Evolutionary conservation across 2,888 invertebrate species (phyloP), one percentile per base, ranked within the genome.

Genomic region (Arrhopalites spinosus): DNA sequence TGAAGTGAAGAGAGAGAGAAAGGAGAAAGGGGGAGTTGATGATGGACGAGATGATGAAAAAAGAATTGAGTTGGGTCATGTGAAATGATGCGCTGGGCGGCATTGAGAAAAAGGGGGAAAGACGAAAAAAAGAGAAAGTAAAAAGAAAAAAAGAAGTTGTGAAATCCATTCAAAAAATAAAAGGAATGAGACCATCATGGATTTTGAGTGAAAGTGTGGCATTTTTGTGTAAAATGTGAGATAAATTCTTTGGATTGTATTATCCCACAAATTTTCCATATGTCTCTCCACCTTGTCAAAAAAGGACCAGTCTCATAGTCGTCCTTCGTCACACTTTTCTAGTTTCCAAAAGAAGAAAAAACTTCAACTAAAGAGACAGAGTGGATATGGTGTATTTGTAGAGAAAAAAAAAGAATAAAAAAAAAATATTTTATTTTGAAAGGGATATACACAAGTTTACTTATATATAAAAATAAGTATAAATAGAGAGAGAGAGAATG

Each of bases 1-100:
- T 64, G 64, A 64, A 64, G 20, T 15, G 29, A 30, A n/a, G 17
- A n/a, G n/a, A 64, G 64, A 30, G 17, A 36, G 64, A 63, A 27
- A 63, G 13, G 63, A 23, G 63, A 63, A 64, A 17, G n/a, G 17
- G 36, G 15, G n/a, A 13, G 27, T 61, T 29, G 20, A 11, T 53
- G 53, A n/a, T 53, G n/a, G 1, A 20, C 23, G 53, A 53, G 23
- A 20, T 53, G 53, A 53, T 53, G 2, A n/a, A 20, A 53, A 53
- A n/a, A 53, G 53, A 53, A 53, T 53, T 53, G 53, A 53, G 23
- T 53, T n/a, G 53, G 23, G 53, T 53, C 23, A 23, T n/a, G 36
- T 7, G 36, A 36, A 11, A 36, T 36, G 36, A 36, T 15, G 50
- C 2, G 8, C 20, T 36, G 36, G 56, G 23, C 3, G 20, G n/a